Evolutionary conservation across 1,140 invertebrate species (phyloP), one percentile per base, ranked within the genome.

Genomic region (Heliconius melpomene): DNA sequence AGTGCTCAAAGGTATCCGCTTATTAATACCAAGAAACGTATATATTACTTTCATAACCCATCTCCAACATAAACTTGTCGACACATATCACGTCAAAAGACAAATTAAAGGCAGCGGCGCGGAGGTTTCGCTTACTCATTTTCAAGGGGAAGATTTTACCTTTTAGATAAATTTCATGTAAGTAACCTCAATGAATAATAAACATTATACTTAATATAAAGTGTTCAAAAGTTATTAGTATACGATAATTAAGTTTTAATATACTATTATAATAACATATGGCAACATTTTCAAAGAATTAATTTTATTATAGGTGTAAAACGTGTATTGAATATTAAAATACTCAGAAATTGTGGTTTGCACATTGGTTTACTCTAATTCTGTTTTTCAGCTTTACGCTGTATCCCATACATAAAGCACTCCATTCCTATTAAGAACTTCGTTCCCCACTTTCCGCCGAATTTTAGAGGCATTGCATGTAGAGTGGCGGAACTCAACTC

Each of bases 61-160:
- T 77, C 75, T 52, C 72, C 75, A 74, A 76, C 79, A 81, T 79
- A 82, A 82, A 82, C 77, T 75, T 75, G 80, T 77, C 77, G 80
- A 82, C 80, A 82, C 77, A 73, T 82, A 82, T 82, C 80, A 82
- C 80, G 80, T 82, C 77, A 82, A 82, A 82, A 82, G 77, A 79
- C 80, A 82, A 82, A 82, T 82, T 82, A 82, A 82, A 82, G 70
- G 77, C 77, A 79, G 77, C 77, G 80, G 71, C 38, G 80, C 80
- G 77, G 77, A 79, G 77, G 80, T 82, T 82, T 82, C 77, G 80
- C 80, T 82, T 79, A 79, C 81, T 79, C 78, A 77, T 84, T 84
- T 82, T 79, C 81, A 81, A 80, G 81, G 79, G 74, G 81, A 82
- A 80, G 77, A 82, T 82, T 80, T 84, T 80, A 82, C 71, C 75